phyloP scores from a whole-genome alignment of 2,797 vertebrate species.

The Vireo griseus region DNA sequence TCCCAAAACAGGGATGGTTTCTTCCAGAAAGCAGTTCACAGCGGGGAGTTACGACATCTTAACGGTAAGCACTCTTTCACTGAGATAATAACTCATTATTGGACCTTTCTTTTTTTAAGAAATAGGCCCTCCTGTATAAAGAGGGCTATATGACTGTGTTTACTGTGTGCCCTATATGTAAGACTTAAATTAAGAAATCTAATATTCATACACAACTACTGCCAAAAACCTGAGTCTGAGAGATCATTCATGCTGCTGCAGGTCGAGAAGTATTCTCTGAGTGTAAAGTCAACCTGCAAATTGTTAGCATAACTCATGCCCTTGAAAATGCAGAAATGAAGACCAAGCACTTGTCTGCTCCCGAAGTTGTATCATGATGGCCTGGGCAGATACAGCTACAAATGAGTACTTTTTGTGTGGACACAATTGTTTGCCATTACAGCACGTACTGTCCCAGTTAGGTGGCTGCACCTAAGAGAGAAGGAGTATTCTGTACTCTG shows the following conservation, averaged over 20 bases:
- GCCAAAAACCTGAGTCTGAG: neutral
- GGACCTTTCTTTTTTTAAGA: neutral
- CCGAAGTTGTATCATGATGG: neutral
- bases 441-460: neutral
- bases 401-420: neutral
- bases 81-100: neutral
- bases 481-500: neutral
- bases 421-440: neutral
- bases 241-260: neutral
- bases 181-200: neutral
- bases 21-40: constrained; percentile 90
- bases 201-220: neutral
- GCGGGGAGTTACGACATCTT: constrained; percentile 94
- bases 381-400: neutral
- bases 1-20: constrained; percentile 93
- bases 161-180: neutral
- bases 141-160: neutral
- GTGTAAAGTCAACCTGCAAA: neutral
- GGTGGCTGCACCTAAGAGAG: neutral
- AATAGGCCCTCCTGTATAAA: neutral
- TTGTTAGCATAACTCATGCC: neutral
- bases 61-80: constrained; percentile 78
- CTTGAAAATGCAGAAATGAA: neutral
- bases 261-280: neutral
- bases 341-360: neutral